A percentile compares a stretch with the other conserved stretches of the same genome.
Evolutionary conservation across 2,113 vertebrate species (phyloP).

Genomic region (Phoxinus phoxinus): DNA sequence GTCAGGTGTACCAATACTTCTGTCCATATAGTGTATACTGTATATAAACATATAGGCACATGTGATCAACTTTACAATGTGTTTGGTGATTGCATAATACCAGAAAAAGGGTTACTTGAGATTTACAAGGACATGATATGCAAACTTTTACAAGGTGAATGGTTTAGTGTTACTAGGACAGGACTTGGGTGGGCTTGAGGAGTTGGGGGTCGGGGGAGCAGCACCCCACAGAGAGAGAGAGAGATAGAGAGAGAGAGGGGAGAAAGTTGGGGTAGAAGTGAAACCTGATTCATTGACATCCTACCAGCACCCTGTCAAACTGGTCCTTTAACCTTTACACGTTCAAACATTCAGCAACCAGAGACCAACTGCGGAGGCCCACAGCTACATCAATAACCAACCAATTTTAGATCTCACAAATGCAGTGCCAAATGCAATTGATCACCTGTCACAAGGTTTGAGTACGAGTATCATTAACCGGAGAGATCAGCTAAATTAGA

Average conservation of each 20-base stretch:
- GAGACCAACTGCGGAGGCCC: conserved; percentile 35
- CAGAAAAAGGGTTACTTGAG: background rate
- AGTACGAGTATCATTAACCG: conserved; percentile 53
- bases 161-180: background rate
- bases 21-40: no score
- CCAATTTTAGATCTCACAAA: conserved; percentile 52
- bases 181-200: background rate
- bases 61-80: background rate
- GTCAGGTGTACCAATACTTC: no score
- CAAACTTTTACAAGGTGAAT: background rate
- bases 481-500: conserved; percentile 31
- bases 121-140: background rate
- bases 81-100: background rate
- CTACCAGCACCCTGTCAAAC: background rate
- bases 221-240: background rate
- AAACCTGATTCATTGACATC: conserved; percentile 17
- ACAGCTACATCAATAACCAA: conserved; percentile 52
- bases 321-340: conserved; percentile 63
- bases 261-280: background rate
- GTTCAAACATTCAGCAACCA: conserved; percentile 59
- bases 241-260: background rate
- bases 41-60: background rate
- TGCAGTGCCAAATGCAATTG: conserved; percentile 30
- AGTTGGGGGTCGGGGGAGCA: background rate
- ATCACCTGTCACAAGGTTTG: conserved; percentile 45